Evolutionary conservation across 2,113 vertebrate species (phyloP), one percentile per base, ranked within the genome.

Genomic region (Anoplopoma fimbria): DNA sequence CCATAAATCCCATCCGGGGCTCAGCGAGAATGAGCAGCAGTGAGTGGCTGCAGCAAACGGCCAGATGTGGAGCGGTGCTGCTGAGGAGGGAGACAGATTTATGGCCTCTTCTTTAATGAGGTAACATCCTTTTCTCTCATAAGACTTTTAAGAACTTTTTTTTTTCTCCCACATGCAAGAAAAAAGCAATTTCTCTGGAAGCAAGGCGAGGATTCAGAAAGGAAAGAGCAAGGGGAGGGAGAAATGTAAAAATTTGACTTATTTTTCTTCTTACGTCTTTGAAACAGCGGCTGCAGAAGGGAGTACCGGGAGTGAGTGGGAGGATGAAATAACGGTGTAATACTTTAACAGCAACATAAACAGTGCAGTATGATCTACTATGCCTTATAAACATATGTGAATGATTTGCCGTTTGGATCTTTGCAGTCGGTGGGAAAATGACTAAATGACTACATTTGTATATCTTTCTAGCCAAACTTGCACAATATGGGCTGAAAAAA

Each of bases 81-180:
- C 87, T 95, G 94, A 95, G 83, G 64, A 79, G 83, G 45, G 49
- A 83, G 94, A 94, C 95, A 94, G 92, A 93, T 95, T 95, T 95
- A 95, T 86, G 82, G 86, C 88, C 83, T 71, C 84, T 87, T 88
- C 91, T 94, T 93, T 94, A 95, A 95, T 95, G 93, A 95, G 93
- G 90, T 94, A 94, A 95, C 94, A 94, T 95, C 94, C 93, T 95
- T 93, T 94, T 95, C 91, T 90, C 93, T 95, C 92, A 85, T 90
- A 94, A 91, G 89, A 93, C 88, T 85, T 91, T 94, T 86, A 89
- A 93, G 88, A 92, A 92, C 65, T 55, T 84, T 87, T 91, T 25
- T 57, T 27, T 27, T 84, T 79, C 88, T 90, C 85, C 89, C 83
- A 90, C 91, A 88, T 94, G 88, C 79, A 90, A 91, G 79, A 81